Conservation (phyloP, 2,113 vertebrate species). For the Chloebia gouldiae region DNA sequence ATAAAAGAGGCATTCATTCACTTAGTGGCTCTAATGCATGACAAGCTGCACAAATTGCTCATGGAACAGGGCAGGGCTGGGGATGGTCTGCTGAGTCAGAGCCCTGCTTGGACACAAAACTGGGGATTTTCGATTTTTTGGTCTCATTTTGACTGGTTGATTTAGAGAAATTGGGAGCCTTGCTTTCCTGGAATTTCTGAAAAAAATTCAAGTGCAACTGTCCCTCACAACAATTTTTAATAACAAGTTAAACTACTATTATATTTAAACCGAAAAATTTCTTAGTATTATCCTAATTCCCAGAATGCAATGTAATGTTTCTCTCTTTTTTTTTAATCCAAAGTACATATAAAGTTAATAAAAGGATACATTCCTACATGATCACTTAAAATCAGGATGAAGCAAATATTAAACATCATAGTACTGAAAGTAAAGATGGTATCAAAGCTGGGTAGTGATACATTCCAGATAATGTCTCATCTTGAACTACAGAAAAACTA, state of each 20-base stretch:
- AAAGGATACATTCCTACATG: neutral
- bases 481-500: neutral
- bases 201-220: neutral
- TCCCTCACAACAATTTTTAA: neutral
- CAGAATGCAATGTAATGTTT: neutral
- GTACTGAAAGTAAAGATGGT: neutral
- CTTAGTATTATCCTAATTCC: neutral
- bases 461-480: neutral
- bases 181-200: neutral
- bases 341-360: neutral
- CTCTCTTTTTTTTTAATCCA: neutral
- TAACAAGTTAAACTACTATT: slow-evolving; percentile 42
- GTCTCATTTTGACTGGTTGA: neutral
- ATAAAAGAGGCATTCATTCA: neutral
- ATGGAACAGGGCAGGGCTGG: neutral
- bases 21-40: neutral
- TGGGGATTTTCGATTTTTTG: neutral
- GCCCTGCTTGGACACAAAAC: neutral
- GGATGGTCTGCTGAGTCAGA: neutral
- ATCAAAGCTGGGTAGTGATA: neutral
- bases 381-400: slow-evolving; percentile 7
- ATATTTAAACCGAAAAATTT: slow-evolving; percentile 22
- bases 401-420: neutral
- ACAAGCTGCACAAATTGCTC: neutral
- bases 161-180: neutral